These are phyloP conservation scores for Clarias platycephalus DNA, from an alignment of 2,797 vertebrate genomes.

Conservation along the genomic window DNA sequence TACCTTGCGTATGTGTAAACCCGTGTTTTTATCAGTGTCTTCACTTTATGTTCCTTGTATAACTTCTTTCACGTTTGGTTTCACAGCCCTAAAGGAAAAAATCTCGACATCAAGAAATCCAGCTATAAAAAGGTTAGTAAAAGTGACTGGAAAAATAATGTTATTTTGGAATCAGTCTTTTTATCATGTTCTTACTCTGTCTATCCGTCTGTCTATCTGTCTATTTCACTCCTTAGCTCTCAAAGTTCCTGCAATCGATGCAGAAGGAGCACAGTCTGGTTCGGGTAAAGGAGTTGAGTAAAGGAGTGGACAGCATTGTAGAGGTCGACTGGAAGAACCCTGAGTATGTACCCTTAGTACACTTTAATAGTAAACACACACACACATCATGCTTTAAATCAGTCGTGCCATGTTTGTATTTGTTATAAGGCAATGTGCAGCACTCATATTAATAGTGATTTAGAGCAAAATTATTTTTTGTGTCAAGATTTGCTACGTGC, in stretches of 20 bases:
- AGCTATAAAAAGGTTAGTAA: slow-evolving; percentile 93
- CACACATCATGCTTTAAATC: not conserved
- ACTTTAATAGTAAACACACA: not conserved
- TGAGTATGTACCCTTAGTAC: slow-evolving; percentile 74
- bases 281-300: slow-evolving; percentile 89
- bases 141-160: not conserved
- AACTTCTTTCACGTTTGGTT: slow-evolving; percentile 17
- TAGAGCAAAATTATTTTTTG: too few relatives aligned
- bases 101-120: slow-evolving; percentile 94
- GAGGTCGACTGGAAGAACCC: slow-evolving; percentile 91
- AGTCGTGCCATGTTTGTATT: not conserved
- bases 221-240: slow-evolving; percentile 75
- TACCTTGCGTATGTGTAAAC: not conserved
- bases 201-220: not conserved
- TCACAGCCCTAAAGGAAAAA: slow-evolving; percentile 82
- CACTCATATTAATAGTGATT: too few relatives aligned
- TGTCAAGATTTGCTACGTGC: not conserved
- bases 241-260: slow-evolving; percentile 92
- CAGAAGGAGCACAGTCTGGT: slow-evolving; percentile 86
- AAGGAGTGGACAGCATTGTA: slow-evolving; percentile 95
- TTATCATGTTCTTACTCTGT: not conserved
- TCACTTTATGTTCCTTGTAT: not conserved
- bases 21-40: not conserved
- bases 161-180: not conserved
- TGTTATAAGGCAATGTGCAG: not conserved